Percentiles rank a stretch among this genome's conserved stretches.
These are phyloP conservation scores for Microcebus murinus DNA, from an alignment of 2,113 vertebrate species.

Conservation along the genomic window DNA sequence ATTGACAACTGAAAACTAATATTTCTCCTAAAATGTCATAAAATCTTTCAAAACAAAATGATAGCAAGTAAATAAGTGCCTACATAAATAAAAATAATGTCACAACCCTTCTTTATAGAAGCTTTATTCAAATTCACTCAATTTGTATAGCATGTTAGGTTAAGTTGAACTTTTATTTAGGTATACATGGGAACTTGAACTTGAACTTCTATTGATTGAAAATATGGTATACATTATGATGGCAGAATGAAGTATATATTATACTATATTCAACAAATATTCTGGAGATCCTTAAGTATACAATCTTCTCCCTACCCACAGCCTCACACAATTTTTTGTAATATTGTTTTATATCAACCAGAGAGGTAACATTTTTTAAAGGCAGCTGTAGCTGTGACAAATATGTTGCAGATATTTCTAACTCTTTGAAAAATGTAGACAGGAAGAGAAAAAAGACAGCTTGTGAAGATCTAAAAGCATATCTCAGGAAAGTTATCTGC, in stretches of 20 bases:
- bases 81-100: neutral
- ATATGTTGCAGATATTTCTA: slow-evolving; percentile 70
- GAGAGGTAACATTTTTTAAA: slow-evolving; percentile 51
- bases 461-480: slow-evolving; percentile 71
- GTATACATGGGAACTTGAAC: neutral
- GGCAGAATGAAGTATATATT: neutral
- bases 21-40: neutral
- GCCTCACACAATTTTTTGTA: neutral
- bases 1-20: neutral
- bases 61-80: neutral
- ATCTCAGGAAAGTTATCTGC: slow-evolving; percentile 73
- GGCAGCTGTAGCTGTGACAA: slow-evolving; percentile 64
- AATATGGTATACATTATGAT: neutral
- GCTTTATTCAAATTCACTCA: neutral
- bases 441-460: slow-evolving; percentile 80
- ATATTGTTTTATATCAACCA: slow-evolving; percentile 20
- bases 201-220: slow-evolving; percentile 4
- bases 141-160: neutral
- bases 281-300: neutral
- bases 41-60: slow-evolving; percentile 13
- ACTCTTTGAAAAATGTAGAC: slow-evolving; percentile 78
- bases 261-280: neutral
- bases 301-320: neutral
- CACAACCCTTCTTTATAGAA: neutral
- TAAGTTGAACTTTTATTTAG: neutral